These are phyloP conservation scores for Sorex araneus DNA, from an alignment of 2,113 vertebrate genomes.

Conservation along the genomic window DNA sequence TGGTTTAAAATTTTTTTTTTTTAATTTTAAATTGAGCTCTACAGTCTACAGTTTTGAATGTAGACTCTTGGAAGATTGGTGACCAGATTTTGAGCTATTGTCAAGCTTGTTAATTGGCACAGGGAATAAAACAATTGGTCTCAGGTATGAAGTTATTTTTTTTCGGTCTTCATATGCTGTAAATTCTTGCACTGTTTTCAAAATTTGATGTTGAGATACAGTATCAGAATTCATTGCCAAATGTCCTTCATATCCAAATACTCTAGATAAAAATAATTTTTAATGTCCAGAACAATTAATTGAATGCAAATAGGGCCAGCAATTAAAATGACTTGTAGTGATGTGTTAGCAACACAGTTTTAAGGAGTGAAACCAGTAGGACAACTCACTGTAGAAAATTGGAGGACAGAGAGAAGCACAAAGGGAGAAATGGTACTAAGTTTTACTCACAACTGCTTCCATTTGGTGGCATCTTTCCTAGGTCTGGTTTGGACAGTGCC, in stretches of 20 bases:
- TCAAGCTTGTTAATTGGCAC: neutral
- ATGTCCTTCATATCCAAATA: conserved; percentile 9
- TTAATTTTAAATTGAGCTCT: neutral
- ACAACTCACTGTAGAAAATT: neutral
- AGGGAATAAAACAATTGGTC: conserved; percentile 4
- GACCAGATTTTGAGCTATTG: neutral
- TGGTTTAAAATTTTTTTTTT: neutral
- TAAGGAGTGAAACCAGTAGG: neutral
- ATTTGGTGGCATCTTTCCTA: neutral
- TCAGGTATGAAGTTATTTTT: neutral
- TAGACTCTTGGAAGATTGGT: neutral
- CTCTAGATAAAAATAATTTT: neutral
- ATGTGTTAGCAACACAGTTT: conserved; percentile 22
- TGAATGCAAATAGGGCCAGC: neutral
- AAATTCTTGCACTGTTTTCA: neutral
- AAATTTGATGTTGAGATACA: neutral
- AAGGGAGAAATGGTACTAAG: neutral
- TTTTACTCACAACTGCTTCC: neutral
- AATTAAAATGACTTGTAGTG: neutral
- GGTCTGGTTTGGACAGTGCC: no score
- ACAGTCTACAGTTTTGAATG: neutral
- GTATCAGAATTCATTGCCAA: conserved; percentile 11
- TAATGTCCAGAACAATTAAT: neutral
- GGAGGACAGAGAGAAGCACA: neutral
- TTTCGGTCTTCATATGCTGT: conserved; percentile 5